Conservation (phyloP, 2,888 invertebrate genomes). For the Spisula solida region DNA sequence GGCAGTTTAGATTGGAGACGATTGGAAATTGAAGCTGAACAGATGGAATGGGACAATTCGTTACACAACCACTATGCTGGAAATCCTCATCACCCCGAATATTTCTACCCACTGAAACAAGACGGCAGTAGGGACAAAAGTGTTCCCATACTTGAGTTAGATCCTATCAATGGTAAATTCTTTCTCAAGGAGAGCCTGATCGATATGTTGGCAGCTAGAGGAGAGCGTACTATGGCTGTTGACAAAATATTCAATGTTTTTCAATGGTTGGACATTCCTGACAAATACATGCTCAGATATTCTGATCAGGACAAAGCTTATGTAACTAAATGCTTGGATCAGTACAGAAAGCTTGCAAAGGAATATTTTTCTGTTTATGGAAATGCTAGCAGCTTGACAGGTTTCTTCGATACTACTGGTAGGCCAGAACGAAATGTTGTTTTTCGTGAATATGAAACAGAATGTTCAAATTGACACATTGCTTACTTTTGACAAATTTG, state of each 20-base stretch:
- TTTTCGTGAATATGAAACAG: neutral
- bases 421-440: constrained; percentile 19
- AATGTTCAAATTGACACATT: too few relatives aligned
- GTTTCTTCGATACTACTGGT: constrained; percentile 11
- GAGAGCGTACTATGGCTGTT: constrained; percentile 55
- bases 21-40: constrained; percentile 54
- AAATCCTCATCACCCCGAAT: constrained; percentile 72
- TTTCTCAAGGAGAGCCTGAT: constrained; percentile 63
- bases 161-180: constrained; percentile 38
- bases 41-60: constrained; percentile 56
- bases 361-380: constrained; percentile 34
- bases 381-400: neutral
- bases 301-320: constrained; percentile 46
- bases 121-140: constrained; percentile 50
- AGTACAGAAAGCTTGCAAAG: constrained; percentile 35
- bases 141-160: constrained; percentile 42
- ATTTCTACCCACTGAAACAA: constrained; percentile 54
- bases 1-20: constrained; percentile 45
- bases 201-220: constrained; percentile 68
- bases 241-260: constrained; percentile 54
- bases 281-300: constrained; percentile 59
- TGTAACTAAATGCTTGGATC: constrained; percentile 34
- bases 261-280: constrained; percentile 63
- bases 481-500: too few relatives aligned
- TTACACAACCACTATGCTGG: constrained; percentile 59